A percentile compares a stretch with the other conserved stretches of the same genome.
Conservation (phyloP, 2,888 invertebrate species). For the Prosapia bicincta region DNA sequence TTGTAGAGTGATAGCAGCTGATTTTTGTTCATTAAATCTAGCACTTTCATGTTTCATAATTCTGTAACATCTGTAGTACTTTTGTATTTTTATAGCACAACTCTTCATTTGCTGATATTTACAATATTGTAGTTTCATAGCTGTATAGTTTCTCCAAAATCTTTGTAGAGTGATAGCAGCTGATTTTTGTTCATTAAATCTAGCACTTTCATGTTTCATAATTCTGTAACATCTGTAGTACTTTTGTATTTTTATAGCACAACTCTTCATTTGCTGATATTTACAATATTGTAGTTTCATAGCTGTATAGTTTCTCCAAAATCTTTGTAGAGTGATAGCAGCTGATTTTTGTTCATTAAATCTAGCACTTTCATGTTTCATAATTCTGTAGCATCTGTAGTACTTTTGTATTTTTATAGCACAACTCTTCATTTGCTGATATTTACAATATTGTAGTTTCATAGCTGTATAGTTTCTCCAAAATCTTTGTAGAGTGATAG, state of each 20-base stretch:
- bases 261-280: no score
- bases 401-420: no score
- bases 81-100: slow-evolving; percentile 37
- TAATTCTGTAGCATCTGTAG: no score
- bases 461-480: no score
- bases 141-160: slow-evolving; percentile 45
- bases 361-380: no score
- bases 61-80: slow-evolving; percentile 28
- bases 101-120: slow-evolving; percentile 44
- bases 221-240: slow-evolving; percentile 47
- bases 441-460: no score
- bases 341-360: no score
- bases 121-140: slow-evolving; percentile 46
- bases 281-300: no score
- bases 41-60: background rate
- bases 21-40: background rate
- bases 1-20: slow-evolving; percentile 44
- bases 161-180: slow-evolving; percentile 6
- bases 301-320: no score
- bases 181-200: slow-evolving; percentile 6
- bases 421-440: no score
- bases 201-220: slow-evolving; percentile 36
- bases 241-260: slow-evolving; percentile 50
- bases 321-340: no score
- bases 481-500: no score